Base-by-base conservation (phyloP, 37 sponge, comb jelly and placozoan genomes). In the Tethya wilhelma region DNA sequence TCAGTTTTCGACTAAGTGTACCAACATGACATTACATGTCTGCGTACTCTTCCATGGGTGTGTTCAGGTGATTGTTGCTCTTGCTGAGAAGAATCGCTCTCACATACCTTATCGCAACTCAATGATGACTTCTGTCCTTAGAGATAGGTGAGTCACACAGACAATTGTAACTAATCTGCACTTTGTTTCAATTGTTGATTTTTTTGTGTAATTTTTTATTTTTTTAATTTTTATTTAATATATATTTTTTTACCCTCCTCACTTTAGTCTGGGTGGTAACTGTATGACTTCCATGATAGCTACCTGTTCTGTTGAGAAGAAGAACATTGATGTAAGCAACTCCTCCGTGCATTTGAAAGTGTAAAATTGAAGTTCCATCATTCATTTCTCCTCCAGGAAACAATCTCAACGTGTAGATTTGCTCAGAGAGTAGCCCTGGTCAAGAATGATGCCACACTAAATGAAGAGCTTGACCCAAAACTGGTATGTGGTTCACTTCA, bases 211-310 rank as follows among this genome's bases (percentile, higher is more conserved):
- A 26, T 6, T 60, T 29, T 23, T 22, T 60, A 9, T 60, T 6
- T 60, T 6, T 20, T 22, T 60, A 6, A n/a, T 22, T 20, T 29
- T 60, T 22, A n/a, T 22, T 23, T 22, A 37, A 19, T 64, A 19
- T 64, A 29, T 64, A 19, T 33, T 2, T 30, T 20, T 14, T 64
- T 22, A 6, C 25, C 36, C 65, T 26, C 37, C 20, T 30, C 12
- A 37, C 2, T 40, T 39, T 36, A 97, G 99, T 83, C 82, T 98
- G 14, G 99, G 99, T 22, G 99, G 99, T 0, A 98, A 98, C 76
- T 98, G 99, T 57, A 93, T 95, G 90, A 98, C 99, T 1, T 83
- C 90, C 9, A 98, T 98, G 99, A 88, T 98, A 46, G 97, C 99
- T 8, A 98, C 99, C 23, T 94, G 95, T 57, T 91, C 99, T 41